phyloP scores from a whole-genome alignment of 1,140 invertebrate genomes.

The Anastrepha obliqua region DNA sequence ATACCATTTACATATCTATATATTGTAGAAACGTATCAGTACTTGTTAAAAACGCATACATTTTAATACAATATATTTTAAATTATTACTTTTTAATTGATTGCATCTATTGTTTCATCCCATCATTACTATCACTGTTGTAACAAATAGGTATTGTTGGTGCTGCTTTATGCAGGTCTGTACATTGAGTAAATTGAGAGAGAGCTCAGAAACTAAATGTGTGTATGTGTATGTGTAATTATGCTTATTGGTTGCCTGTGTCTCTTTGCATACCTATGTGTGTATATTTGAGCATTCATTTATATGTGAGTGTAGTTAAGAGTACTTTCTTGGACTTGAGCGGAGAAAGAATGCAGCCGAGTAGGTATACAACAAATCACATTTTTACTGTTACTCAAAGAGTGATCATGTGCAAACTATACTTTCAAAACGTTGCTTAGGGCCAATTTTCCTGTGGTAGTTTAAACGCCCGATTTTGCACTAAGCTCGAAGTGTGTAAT shows the following conservation, averaged over 20 bases:
- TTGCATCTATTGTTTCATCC: too few species aligned
- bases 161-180: not conserved
- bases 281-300: not conserved
- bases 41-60: too few species aligned
- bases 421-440: too few species aligned
- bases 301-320: not conserved
- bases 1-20: too few species aligned
- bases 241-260: not conserved
- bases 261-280: not conserved
- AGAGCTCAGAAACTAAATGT: not conserved
- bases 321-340: not conserved
- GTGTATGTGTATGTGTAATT: not conserved
- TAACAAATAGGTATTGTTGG: too few species aligned
- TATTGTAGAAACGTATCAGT: too few species aligned
- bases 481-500: too few species aligned
- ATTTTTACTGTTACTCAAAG: not conserved
- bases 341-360: not conserved
- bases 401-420: not conserved
- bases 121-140: too few species aligned
- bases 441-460: too few species aligned
- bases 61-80: too few species aligned
- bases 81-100: too few species aligned
- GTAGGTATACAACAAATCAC: not conserved
- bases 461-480: too few species aligned
- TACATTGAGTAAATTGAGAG: not conserved